A percentile compares a stretch with the other conserved stretches of the same genome.
Conservation (phyloP, 2,888 invertebrate species). For the Autographa gamma region DNA sequence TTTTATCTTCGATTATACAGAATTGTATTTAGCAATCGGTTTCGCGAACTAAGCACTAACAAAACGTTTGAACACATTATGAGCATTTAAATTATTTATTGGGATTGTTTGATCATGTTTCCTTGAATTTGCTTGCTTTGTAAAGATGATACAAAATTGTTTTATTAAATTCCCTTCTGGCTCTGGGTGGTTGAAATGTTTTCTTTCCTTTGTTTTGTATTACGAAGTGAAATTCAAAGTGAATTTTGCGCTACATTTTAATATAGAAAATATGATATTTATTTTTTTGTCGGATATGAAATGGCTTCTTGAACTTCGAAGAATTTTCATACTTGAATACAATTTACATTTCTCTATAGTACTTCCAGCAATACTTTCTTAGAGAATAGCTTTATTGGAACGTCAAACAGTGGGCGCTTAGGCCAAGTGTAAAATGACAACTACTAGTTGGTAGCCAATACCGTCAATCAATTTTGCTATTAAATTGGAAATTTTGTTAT, state of each 20-base stretch:
- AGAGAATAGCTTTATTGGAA: no score
- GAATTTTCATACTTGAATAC: background rate
- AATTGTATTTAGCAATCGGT: slow-evolving; percentile 19
- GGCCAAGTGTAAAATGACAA: no score
- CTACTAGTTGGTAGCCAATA: no score
- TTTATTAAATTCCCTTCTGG: background rate
- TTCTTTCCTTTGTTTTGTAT: background rate
- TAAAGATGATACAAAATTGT: slow-evolving; percentile 5
- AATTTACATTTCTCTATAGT: background rate
- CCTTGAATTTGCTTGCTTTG: slow-evolving; percentile 16
- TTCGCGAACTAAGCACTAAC: slow-evolving; percentile 21
- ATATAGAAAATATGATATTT: background rate
- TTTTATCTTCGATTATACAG: background rate
- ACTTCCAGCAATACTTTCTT: no score
- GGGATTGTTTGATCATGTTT: slow-evolving; percentile 25
- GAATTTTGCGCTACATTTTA: background rate
- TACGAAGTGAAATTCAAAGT: background rate
- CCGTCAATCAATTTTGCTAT: no score
- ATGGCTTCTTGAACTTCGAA: background rate
- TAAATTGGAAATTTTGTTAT: no score
- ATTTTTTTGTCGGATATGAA: background rate
- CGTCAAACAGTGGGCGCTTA: no score
- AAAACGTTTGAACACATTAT: slow-evolving; percentile 29
- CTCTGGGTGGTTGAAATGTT: background rate
- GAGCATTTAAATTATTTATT: slow-evolving; percentile 45